A percentile compares a stretch with the other conserved stretches of the same genome.
Conservation (phyloP, 30 jellyfish, hydroid and myxozoan genomes). For the Cassiopea xamachana region DNA sequence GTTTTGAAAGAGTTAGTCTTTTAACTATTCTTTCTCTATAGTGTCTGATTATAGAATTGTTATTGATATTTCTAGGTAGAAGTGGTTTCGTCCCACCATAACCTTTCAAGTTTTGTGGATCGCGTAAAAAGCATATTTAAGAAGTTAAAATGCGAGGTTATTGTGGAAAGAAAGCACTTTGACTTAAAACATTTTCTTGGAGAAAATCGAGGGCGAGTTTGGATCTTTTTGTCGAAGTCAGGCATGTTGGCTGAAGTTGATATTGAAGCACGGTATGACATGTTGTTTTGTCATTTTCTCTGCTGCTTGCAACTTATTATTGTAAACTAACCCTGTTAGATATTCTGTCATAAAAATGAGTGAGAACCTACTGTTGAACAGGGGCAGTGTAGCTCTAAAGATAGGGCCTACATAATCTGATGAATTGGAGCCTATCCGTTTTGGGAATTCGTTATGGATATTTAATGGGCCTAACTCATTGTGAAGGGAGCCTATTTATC, state of each 20-base stretch:
- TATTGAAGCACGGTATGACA: background rate
- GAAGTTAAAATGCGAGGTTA: background rate
- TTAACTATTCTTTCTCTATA: too few species aligned
- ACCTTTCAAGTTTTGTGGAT: background rate
- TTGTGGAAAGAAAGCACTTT: background rate
- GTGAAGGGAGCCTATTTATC: too few species aligned
- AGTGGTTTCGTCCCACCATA: background rate
- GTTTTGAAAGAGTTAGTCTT: too few species aligned
- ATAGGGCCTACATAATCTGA: too few species aligned
- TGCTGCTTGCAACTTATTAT: too few species aligned
- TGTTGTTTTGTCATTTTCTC: background rate
- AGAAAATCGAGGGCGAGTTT: background rate
- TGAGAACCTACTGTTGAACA: too few species aligned
- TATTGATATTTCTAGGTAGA: background rate
- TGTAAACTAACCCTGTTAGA: too few species aligned
- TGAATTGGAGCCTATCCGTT: too few species aligned
- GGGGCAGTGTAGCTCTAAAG: too few species aligned
- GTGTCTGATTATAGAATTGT: background rate
- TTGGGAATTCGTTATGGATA: too few species aligned
- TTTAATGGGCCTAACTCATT: too few species aligned
- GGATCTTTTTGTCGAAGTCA: background rate
- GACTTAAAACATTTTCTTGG: background rate
- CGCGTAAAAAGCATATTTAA: background rate
- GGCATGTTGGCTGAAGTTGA: constrained; percentile 5
- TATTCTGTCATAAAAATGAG: too few species aligned